A percentile compares a stretch with the other conserved stretches of the same genome.
Conservation (phyloP, 2,888 invertebrate genomes). For the Liodrosophila aerea region DNA sequence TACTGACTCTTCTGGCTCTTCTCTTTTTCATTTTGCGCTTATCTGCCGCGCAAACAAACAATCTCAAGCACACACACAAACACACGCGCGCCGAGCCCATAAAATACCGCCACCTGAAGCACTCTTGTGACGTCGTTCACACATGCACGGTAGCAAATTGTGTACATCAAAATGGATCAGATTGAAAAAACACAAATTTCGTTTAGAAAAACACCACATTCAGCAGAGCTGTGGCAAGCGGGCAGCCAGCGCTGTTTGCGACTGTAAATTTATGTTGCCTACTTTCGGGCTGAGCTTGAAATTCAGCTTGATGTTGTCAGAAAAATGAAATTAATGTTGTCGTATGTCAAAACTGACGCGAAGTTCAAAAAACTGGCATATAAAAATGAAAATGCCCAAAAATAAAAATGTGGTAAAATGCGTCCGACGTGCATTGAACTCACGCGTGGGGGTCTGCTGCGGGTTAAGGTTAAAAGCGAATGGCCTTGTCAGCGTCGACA, state of each 20-base stretch:
- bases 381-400: slow-evolving; percentile 15
- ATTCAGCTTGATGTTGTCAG: neutral
- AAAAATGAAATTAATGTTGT: too few relatives aligned
- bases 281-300: slow-evolving; percentile 45
- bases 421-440: slow-evolving; percentile 53
- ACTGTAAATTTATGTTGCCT: slow-evolving; percentile 28
- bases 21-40: slow-evolving; percentile 32
- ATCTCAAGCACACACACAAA: slow-evolving; percentile 19
- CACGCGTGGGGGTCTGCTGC: slow-evolving; percentile 19
- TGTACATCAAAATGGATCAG: too few relatives aligned
- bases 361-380: slow-evolving; percentile 53
- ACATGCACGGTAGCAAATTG: too few relatives aligned
- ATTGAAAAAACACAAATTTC: too few relatives aligned
- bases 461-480: slow-evolving; percentile 71
- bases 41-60: slow-evolving; percentile 50
- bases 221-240: too few relatives aligned
- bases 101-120: slow-evolving; percentile 51
- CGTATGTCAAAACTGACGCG: neutral
- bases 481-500: slow-evolving; percentile 46
- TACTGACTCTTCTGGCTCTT: slow-evolving; percentile 1
- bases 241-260: neutral
- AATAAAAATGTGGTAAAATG: slow-evolving; percentile 5
- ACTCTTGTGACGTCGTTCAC: slow-evolving; percentile 15
- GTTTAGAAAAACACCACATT: too few relatives aligned
- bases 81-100: slow-evolving; percentile 72